Evolutionary conservation across 2,888 invertebrate genomes (phyloP), one percentile per base, ranked within the genome.

Genomic region (Brachyptera putata): DNA sequence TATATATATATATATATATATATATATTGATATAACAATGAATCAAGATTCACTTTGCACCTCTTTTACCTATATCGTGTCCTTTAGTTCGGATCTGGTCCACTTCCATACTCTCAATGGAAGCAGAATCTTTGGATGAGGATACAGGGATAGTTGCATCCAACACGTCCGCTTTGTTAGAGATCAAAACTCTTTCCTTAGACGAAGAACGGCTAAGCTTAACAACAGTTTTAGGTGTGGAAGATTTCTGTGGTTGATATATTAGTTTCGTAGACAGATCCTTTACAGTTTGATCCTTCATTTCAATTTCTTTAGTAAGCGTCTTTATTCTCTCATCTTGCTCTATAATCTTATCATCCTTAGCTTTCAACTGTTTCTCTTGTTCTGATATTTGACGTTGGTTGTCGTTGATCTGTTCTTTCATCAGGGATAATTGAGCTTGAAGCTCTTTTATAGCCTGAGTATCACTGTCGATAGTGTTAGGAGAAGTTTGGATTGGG

Each of bases 301-400:
- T 21, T 24, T 55, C 55, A 14, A 24, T 39, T 55, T 55, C 55
- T 22, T 55, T 55, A 3, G n/a, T 22, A 5, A 36, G 24, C 9
- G 11, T 14, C 55, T 37, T 55, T 25, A 55, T 25, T 36, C 37
- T 14, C 14, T 39, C 22, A 13, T 30, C 24, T 30, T 39, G 36
- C 39, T 41, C 41, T 41, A 41, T 21, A 9, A 41, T 41, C 41
- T 21, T 3, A n/a, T n/a, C n/a, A n/a, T n/a, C n/a, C n/a, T n/a
- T n/a, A n/a, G n/a, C n/a, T n/a, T n/a, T n/a, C n/a, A n/a, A n/a
- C n/a, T n/a, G n/a, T 41, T 41, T 11, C 21, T 16, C 16, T n/a
- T 41, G 41, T 2, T 21, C 14, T 7, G 41, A 9, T 3, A 41
- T 5, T 18, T 18, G n/a, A 16, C 16, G 16, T 7, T 16, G 7